Conservation (phyloP, 1,140 invertebrate species). For the Fopius arisanus region DNA sequence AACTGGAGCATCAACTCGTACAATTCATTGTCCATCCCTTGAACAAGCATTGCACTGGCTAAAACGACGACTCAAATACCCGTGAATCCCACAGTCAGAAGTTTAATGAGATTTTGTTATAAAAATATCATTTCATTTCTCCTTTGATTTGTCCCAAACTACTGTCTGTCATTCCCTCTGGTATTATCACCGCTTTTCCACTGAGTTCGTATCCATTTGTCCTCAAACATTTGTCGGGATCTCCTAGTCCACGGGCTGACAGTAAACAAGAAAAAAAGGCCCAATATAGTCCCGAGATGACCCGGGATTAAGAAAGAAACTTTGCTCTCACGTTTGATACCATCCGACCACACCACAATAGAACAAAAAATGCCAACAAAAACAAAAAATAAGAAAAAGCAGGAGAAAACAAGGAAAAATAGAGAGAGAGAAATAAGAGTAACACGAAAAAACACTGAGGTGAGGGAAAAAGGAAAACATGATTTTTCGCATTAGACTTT, state of each 20-base stretch:
- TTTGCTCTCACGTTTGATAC: conserved; percentile 20
- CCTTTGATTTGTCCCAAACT: conserved; percentile 25
- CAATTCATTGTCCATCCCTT: not conserved
- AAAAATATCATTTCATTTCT: conserved; percentile 15
- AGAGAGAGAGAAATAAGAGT: not conserved
- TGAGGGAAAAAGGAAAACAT: not conserved
- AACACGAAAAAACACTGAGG: not conserved
- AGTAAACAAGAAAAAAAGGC: not conserved
- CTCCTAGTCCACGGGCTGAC: not conserved
- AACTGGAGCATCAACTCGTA: not conserved
- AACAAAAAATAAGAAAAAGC: not conserved
- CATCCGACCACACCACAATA: not conserved
- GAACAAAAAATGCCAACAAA: not conserved
- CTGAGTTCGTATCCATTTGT: not conserved
- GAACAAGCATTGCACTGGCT: not conserved
- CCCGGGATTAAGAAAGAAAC: conserved; percentile 6
- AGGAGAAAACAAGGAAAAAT: not conserved
- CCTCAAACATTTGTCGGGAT: not conserved
- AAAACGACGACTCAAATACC: not conserved
- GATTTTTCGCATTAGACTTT: conserved; percentile 6
- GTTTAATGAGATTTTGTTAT: conserved; percentile 33
- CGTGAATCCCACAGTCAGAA: conserved; percentile 15
- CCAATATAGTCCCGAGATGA: not conserved
- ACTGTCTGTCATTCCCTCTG: not conserved
- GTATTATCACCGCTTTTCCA: not conserved